Conservation (phyloP, 2,797 vertebrate species). For the Poecilia velifera region DNA sequence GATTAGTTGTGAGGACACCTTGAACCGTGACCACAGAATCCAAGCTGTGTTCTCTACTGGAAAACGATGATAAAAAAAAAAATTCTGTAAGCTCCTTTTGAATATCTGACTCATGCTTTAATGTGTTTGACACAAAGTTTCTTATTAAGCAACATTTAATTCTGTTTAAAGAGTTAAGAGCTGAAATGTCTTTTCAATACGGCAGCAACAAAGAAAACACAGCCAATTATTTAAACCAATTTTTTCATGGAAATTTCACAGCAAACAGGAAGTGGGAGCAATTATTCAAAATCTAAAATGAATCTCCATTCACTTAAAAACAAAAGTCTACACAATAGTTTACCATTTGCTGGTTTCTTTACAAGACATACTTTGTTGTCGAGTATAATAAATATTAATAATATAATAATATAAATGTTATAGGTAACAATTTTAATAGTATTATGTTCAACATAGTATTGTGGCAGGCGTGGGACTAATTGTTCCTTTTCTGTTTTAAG, state of each 20-base stretch:
- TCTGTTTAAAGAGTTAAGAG: background rate
- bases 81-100: background rate
- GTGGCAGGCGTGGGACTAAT: background rate
- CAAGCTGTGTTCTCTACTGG: constrained; percentile 18
- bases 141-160: background rate
- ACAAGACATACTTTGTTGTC: too few species aligned
- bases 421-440: background rate
- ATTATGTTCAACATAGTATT: background rate
- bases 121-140: background rate
- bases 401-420: background rate
- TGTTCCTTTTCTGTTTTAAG: background rate
- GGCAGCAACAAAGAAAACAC: background rate
- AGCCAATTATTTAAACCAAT: background rate
- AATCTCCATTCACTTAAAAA: too few species aligned
- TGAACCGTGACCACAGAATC: constrained; percentile 28
- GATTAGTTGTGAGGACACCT: constrained; percentile 22
- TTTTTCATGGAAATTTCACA: background rate
- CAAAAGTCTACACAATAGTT: too few species aligned
- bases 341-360: too few species aligned
- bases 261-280: background rate
- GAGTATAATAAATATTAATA: background rate
- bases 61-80: constrained; percentile 1
- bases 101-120: background rate
- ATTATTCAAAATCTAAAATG: background rate
- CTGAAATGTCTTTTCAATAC: background rate